Evolutionary conservation across 2,113 vertebrate species (phyloP).

Genomic region (Sigmodon hispidus): DNA sequence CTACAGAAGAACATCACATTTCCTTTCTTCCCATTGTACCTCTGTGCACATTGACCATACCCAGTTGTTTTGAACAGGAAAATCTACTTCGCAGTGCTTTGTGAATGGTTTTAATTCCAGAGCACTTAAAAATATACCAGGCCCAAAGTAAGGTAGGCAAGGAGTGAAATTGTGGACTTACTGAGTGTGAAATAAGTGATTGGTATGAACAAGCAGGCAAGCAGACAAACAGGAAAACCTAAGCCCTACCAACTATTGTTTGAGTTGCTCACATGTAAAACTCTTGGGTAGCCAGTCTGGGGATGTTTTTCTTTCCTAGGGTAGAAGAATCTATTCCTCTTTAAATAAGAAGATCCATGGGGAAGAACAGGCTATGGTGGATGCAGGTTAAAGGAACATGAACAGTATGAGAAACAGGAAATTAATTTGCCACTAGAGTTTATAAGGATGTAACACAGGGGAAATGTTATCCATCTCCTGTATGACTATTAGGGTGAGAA

Average conservation of each 20-base stretch:
- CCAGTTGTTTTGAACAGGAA: background rate
- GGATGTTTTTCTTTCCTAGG: background rate
- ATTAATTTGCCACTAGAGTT: background rate
- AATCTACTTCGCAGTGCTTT: background rate
- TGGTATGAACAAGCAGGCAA: background rate
- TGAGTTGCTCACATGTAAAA: background rate
- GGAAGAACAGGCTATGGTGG: background rate
- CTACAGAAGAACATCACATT: background rate
- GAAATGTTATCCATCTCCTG: conserved; percentile 24
- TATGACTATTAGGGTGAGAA: background rate
- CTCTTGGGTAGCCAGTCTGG: background rate
- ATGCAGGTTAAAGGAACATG: conserved; percentile 2
- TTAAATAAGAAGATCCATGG: background rate
- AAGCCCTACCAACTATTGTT: background rate
- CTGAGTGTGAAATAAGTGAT: background rate
- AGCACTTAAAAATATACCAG: background rate
- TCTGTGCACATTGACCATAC: background rate
- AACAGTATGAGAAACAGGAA: background rate
- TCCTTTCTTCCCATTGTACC: background rate
- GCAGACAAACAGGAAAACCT: background rate
- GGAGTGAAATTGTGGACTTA: background rate
- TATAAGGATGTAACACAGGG: background rate
- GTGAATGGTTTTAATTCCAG: background rate
- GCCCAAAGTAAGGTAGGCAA: background rate
- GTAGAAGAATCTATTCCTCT: background rate